Evolutionary conservation across 2,888 invertebrate genomes (phyloP), one percentile per base, ranked within the genome.

Genomic region (Abrostola triplasia): DNA sequence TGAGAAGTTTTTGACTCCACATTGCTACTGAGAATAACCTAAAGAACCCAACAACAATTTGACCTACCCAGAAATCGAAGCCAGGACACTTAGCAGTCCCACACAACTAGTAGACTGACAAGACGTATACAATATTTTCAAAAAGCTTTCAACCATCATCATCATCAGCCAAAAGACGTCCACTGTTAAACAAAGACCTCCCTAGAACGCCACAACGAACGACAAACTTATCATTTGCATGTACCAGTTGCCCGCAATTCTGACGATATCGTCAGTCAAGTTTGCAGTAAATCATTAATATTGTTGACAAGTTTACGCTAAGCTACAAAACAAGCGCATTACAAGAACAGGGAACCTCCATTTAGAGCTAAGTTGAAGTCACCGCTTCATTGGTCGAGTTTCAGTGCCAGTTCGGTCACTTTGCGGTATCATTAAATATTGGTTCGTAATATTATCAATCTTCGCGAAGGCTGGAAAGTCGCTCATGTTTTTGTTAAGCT

Each of bases 321-420:
- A 48, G 56, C 59, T 41, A 77, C 77, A 79, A 68, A 73, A 64
- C 57, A 63, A 69, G 42, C 62, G 61, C 83, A 79, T 81, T 83
- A 82, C 55, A 64, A 53, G 64, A 74, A 82, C 81, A 84, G 41
- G 69, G 68, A 70, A 82, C 49, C 64, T 82, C 79, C 79, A 84
- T 84, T 84, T 79, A 65, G 41, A 72, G 73, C 53, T 69, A 56
- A 38, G 53, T 55, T 55, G 58, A 65, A 69, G 65, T 63, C 70
- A 73, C 58, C 49, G 36, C 8, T 37, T 11, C 61, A 54, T 65
- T 60, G 24, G 24, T 24, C 24, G 24, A 57, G 59, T 41, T 64
- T 52, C 7, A 8, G 36, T 24, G 35, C 41, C 24, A 57, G 24
- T 64, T 50, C 9, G 64, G 59, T 64, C 47, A 64, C 73, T 69